Base-by-base conservation (phyloP, 1,140 invertebrate species). In the Apis laboriosa region DNA sequence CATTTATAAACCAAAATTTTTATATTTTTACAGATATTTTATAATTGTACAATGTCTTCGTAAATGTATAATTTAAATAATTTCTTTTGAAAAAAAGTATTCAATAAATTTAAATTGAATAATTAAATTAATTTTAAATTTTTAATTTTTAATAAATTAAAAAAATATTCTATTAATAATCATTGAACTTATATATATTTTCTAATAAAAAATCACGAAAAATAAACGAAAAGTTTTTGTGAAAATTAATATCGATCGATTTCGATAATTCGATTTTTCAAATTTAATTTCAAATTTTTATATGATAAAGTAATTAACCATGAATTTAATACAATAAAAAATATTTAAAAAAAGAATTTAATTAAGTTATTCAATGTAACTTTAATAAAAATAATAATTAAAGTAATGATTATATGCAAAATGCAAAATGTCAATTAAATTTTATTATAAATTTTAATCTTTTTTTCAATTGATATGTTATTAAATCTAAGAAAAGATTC, bases 391-490 rank as follows among this genome's bases (percentile, higher is more conserved):
- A 24, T 63, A 15, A 24, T 63, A 28, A 63, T 63, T 63, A 13
- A 34, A 28, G n/a, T 21, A 28, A 72, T 12, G n/a, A 12, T 56
- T 49, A 28, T 56, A 34, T 28, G 17, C 21, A 51, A 5, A 61
- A 17, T n/a, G 4, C 4, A 19, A 19, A 34, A 7, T 9, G 1
- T 7, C 4, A 77, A 77, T 15, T 67, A 17, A 43, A n/a, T 55
- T 28, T 77, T 77, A 49, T 49, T 77, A 55, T 53, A 66, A 66
- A 21, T 53, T 17, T 15, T 77, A 68, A 77, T 49, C 60, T 53
- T 12, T 28, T 64, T 51, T 13, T n/a, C 1, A 9, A 60, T 49
- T 74, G 55, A 19, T 72, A 49, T 0, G n/a, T 49, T 17, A 56
- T 56, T 73, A 58, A 61, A 11, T 51, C 12, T 8, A 55, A 66